Base-by-base conservation (phyloP, 1,140 invertebrate genomes). In the Drusus annulatus region DNA sequence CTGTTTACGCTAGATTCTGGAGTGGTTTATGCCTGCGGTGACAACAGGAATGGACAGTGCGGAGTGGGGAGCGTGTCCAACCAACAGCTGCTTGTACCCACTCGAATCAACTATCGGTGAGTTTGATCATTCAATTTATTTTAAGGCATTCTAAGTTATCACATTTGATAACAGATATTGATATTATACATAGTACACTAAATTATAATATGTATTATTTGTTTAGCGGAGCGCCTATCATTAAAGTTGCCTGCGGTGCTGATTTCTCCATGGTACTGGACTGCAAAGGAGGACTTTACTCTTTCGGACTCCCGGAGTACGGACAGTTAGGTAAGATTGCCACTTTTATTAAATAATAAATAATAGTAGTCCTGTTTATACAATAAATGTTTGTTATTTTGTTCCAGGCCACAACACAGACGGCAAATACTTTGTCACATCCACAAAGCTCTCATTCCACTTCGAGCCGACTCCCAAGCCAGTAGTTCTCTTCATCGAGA, bases 251-350 rank as follows among this genome's bases (percentile, higher is more conserved):
- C 0, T 98, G 96, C 86, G 97, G 97, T 5, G 96, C 93, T 2
- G 97, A 98, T 78, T 98, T 98, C 87, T 97, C 95, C 23, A 94
- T 97, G 87, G 95, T 98, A 63, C 87, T 98, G 23, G 97, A 98
- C 86, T 93, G 95, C 76, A 95, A 96, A 87, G 97, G 97, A 10
- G 93, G 93, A 77, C 87, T 98, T 10, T 95, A 97, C 87, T 96
- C 96, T 0, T 98, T 98, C 87, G 97, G 97, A 5, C 92, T 95
- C 78, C 97, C 97, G 0, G 97, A 98, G 85, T 97, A 97, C 88
- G 97, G 97, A 3, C 96, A 97, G 85, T 86, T 98, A 31, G 94
- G 94, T 92, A 89, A 89, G 28, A 83, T n/a, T n/a, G n/a, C n/a
- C n/a, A 17, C 10, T 13, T 60, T 8, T 36, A 36, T 36, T 36